Percentiles rank a stretch among this genome's conserved stretches.
These are phyloP conservation scores for Dasyornis broadbenti DNA, from an alignment of 2,113 vertebrate species.

Conservation along the genomic window DNA sequence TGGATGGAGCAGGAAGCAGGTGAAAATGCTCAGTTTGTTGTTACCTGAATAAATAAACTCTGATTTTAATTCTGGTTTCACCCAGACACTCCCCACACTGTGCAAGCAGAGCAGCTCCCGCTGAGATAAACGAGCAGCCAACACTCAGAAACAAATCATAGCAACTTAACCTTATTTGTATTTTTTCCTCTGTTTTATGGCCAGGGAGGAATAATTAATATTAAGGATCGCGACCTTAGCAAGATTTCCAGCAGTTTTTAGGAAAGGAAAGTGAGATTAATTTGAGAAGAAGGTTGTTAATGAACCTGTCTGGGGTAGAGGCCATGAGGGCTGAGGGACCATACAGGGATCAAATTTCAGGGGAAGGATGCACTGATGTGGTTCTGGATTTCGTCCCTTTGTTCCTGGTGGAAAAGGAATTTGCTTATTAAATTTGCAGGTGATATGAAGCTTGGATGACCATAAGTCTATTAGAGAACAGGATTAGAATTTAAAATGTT, in stretches of 20 bases:
- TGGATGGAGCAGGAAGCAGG: background rate
- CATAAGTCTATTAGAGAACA: background rate
- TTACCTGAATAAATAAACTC: background rate
- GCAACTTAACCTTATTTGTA: background rate
- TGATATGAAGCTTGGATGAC: background rate
- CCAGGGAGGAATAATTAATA: background rate
- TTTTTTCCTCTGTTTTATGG: background rate
- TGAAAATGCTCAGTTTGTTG: background rate
- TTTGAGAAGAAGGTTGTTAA: background rate
- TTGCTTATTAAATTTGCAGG: slow-evolving; percentile 1
- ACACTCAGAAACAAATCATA: background rate
- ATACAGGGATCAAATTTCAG: background rate
- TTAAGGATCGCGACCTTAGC: background rate
- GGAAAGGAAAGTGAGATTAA: background rate
- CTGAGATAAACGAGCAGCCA: background rate
- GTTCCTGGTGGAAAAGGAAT: background rate
- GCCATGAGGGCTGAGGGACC: background rate
- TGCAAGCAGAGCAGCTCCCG: background rate
- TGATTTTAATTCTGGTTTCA: background rate
- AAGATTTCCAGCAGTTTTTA: background rate
- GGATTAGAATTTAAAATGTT: background rate
- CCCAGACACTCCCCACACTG: background rate
- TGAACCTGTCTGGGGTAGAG: background rate
- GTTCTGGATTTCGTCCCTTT: background rate
- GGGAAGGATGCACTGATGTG: background rate